A percentile compares a stretch with the other conserved stretches of the same genome.
Conservation (phyloP, 2,113 vertebrate genomes). For the Tachycineta bicolor region DNA sequence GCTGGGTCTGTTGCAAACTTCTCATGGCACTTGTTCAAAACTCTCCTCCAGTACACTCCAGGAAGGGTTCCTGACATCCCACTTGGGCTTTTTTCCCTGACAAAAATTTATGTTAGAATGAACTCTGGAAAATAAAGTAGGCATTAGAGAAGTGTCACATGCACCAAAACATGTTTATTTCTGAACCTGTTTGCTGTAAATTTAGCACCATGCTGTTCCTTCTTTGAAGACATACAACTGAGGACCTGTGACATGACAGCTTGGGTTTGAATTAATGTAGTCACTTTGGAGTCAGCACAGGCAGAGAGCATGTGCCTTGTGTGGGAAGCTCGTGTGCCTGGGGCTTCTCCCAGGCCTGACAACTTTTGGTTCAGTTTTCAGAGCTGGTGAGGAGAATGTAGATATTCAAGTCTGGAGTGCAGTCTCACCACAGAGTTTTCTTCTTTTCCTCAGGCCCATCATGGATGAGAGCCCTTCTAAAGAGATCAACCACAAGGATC, state of each 20-base stretch:
- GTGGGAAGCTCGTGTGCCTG: neutral
- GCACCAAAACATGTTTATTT: neutral
- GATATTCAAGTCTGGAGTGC: neutral
- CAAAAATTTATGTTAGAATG: neutral
- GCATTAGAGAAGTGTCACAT: neutral
- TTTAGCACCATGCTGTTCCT: neutral
- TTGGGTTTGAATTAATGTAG: neutral
- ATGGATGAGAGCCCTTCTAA: neutral
- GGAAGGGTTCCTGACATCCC: neutral
- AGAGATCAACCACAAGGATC: conserved; percentile 22
- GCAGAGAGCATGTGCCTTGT: neutral
- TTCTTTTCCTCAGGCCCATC: conserved; percentile 59
- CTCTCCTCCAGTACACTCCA: neutral
- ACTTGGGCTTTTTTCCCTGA: neutral
- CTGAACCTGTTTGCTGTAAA: neutral
- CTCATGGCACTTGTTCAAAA: neutral
- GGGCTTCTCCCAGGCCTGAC: neutral
- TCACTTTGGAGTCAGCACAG: neutral
- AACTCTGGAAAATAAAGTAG: neutral
- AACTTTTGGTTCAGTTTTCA: neutral
- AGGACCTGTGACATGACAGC: neutral
- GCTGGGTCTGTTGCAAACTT: neutral
- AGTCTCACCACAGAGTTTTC: neutral
- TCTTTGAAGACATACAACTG: neutral
- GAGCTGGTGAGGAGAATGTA: neutral